Conservation (phyloP, 2,797 vertebrate genomes). For the Sciaenops ocellatus region DNA sequence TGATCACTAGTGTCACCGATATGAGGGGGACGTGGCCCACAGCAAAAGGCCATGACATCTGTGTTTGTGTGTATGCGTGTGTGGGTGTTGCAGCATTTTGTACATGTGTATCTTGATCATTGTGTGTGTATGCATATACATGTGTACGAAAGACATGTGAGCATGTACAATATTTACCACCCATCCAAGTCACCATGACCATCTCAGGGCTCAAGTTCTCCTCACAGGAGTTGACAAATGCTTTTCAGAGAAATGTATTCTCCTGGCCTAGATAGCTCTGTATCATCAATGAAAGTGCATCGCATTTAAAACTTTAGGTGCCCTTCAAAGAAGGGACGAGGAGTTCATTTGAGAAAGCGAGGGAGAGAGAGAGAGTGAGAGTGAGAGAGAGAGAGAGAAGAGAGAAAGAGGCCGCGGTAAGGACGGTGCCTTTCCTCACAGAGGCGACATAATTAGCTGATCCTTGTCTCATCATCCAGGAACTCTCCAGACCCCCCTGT, state of each 20-base stretch:
- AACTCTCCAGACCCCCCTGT: slow-evolving; percentile 52
- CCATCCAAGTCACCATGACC: slow-evolving; percentile 31
- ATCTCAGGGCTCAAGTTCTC: slow-evolving; percentile 61
- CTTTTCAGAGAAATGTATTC: slow-evolving; percentile 54
- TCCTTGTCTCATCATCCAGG: slow-evolving; percentile 59
- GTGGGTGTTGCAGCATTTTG: slow-evolving; percentile 12
- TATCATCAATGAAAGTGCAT: slow-evolving; percentile 43
- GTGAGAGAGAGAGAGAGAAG: slow-evolving; percentile 12
- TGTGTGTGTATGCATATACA: slow-evolving; percentile 5
- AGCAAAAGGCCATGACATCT: slow-evolving; percentile 64
- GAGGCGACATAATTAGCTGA: slow-evolving; percentile 62
- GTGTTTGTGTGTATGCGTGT: slow-evolving; percentile 32
- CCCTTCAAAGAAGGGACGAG: slow-evolving; percentile 41
- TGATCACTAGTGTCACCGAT: slow-evolving; percentile 70
- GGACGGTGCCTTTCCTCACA: slow-evolving; percentile 40
- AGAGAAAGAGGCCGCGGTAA: slow-evolving; percentile 36
- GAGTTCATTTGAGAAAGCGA: slow-evolving; percentile 37
- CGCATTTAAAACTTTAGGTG: slow-evolving; percentile 47
- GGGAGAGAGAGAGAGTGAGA: slow-evolving; percentile 15
- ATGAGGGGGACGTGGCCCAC: slow-evolving; percentile 46
- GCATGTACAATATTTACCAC: slow-evolving; percentile 63
- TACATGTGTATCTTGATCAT: slow-evolving; percentile 35
- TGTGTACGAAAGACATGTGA: slow-evolving; percentile 43
- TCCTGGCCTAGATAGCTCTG: slow-evolving; percentile 44
- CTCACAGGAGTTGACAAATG: slow-evolving; percentile 56